These are phyloP conservation scores for Perdita meconis DNA, from an alignment of 2,888 invertebrate genomes.

Conservation along the genomic window DNA sequence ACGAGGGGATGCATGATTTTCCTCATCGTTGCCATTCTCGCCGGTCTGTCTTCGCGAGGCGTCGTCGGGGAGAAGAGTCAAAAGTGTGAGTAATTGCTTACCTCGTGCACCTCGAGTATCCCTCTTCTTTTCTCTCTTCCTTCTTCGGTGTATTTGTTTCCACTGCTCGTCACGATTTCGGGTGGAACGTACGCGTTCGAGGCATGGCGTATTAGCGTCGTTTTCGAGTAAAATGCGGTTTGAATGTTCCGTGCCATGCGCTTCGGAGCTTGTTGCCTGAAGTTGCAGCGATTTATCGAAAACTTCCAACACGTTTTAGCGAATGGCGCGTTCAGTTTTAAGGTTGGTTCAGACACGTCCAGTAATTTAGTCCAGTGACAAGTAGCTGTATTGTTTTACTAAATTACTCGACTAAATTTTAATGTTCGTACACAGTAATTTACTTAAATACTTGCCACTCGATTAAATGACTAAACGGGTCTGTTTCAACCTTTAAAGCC, in stretches of 20 bases:
- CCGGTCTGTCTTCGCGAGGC: slow-evolving; percentile 65
- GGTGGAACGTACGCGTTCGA: neutral
- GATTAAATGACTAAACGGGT: too few species aligned
- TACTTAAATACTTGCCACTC: too few species aligned
- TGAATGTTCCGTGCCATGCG: slow-evolving; percentile 30
- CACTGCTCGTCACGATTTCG: too few species aligned
- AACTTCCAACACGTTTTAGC: slow-evolving; percentile 17
- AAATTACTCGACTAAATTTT: too few species aligned
- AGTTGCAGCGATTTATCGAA: slow-evolving; percentile 34
- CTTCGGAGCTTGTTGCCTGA: slow-evolving; percentile 14
- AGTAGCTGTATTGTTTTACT: too few species aligned
- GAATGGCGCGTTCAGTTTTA: neutral
- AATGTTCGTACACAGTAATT: too few species aligned
- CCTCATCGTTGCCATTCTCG: slow-evolving; percentile 51
- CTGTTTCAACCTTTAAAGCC: too few species aligned
- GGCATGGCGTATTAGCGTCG: neutral
- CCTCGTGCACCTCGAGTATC: neutral
- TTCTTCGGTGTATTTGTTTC: too few species aligned
- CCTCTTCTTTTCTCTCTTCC: neutral
- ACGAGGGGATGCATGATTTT: slow-evolving; percentile 45
- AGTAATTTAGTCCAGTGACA: too few species aligned
- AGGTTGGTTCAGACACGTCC: too few species aligned
- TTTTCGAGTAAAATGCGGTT: slow-evolving; percentile 23
- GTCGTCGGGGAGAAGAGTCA: slow-evolving; percentile 77
- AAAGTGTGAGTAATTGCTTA: slow-evolving; percentile 75